Conservation (phyloP, 2,113 vertebrate species). For the Brachypodius melanocephalos region DNA sequence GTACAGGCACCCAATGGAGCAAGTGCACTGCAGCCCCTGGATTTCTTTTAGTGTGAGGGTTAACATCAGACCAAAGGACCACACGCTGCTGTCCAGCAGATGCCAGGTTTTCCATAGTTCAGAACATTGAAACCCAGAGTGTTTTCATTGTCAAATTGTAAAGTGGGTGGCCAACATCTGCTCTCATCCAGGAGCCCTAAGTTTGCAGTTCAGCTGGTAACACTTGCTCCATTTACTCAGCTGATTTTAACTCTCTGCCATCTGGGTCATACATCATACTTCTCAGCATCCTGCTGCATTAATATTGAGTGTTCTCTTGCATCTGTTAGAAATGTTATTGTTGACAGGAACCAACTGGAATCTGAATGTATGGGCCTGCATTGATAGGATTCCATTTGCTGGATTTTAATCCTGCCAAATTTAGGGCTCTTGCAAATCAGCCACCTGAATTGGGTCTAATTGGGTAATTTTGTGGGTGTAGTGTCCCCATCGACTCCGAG, state of each 20-base stretch:
- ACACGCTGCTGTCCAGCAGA: fast-evolving
- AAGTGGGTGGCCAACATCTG: not conserved
- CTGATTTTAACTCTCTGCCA: not conserved
- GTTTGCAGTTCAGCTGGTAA: not conserved
- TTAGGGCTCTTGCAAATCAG: not conserved
- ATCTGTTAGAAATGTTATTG: not conserved
- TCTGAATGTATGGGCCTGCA: not conserved
- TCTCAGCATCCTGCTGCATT: not conserved
- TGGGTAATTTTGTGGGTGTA: not conserved
- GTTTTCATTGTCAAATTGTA: not conserved
- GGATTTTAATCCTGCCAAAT: not conserved
- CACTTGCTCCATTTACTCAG: not conserved
- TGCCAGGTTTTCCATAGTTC: too few relatives aligned
- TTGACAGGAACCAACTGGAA: not conserved
- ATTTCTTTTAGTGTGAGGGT: not conserved
- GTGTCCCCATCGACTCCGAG: too few relatives aligned
- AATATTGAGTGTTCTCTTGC: not conserved
- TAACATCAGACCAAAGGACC: fast-evolving
- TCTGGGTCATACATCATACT: not conserved
- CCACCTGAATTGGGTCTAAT: fast-evolving
- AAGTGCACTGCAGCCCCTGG: not conserved
- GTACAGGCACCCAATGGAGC: not conserved
- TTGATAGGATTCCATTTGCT: not conserved
- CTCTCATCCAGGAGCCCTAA: not conserved
- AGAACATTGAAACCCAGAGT: not conserved